Percentiles rank a stretch among this genome's conserved stretches.
Conservation (phyloP, 2,797 vertebrate species). For the Enteromius paludinosus region DNA sequence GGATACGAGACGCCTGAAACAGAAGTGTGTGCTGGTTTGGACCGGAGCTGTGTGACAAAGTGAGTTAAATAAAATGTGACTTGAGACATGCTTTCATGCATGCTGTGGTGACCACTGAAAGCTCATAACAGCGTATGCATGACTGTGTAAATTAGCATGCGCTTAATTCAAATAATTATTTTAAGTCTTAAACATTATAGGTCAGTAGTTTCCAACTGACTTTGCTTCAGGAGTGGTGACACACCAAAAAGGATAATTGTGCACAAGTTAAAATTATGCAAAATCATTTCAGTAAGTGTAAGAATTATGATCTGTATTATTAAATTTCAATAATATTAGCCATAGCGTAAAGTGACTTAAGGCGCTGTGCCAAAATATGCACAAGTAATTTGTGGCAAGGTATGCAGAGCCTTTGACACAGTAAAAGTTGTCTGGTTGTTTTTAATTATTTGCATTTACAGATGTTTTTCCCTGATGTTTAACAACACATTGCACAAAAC, state of each 20-base stretch:
- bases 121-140: neutral
- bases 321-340: neutral
- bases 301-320: neutral
- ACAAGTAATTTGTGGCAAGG: too few species aligned
- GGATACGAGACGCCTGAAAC: conserved; percentile 77
- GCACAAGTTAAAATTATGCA: neutral
- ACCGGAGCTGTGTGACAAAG: conserved; percentile 66
- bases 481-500: too few species aligned
- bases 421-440: too few species aligned
- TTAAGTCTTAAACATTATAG: too few species aligned
- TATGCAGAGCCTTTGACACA: too few species aligned
- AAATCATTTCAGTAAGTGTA: too few species aligned
- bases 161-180: neutral
- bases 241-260: neutral
- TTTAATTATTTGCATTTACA: too few species aligned
- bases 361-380: neutral
- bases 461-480: too few species aligned
- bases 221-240: neutral
- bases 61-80: conserved; percentile 50
- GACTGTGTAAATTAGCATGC: neutral
- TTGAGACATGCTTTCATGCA: neutral
- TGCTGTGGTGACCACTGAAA: neutral
- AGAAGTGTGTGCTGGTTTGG: conserved; percentile 73
- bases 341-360: neutral
- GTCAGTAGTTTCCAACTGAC: neutral